A percentile compares a stretch with the other conserved stretches of the same genome.
These are phyloP conservation scores for Proctacanthus coquilletti DNA, from an alignment of 1,140 invertebrate species.

Conservation along the genomic window DNA sequence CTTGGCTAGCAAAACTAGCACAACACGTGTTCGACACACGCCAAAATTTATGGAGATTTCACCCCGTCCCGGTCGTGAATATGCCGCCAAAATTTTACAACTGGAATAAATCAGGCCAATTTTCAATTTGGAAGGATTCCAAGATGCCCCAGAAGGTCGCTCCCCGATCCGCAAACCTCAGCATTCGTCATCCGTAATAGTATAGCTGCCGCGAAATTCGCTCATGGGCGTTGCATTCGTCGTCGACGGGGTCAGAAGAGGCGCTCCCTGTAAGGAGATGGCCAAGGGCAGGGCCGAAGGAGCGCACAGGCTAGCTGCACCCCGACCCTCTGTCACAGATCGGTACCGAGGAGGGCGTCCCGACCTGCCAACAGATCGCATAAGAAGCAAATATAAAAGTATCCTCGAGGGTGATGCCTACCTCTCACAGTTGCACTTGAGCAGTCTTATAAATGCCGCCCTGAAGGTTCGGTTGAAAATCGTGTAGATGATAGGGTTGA, in stretches of 20 bases:
- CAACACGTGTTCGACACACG: too few relatives aligned
- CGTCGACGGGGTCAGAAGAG: slow-evolving; percentile 35
- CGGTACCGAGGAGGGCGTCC: slow-evolving; percentile 41
- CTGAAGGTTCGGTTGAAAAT: slow-evolving; percentile 78
- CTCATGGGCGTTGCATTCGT: slow-evolving; percentile 22
- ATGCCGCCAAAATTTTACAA: too few relatives aligned
- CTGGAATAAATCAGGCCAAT: too few relatives aligned
- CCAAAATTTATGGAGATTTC: too few relatives aligned
- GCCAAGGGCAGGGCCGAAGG: slow-evolving; percentile 43
- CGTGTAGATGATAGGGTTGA: slow-evolving; percentile 76
- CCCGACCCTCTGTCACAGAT: slow-evolving; percentile 42
- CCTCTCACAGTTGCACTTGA: slow-evolving; percentile 61
- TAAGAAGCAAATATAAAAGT: neutral
- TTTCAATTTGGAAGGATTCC: too few relatives aligned
- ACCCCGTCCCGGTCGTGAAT: too few relatives aligned
- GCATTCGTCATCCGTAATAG: slow-evolving; percentile 27
- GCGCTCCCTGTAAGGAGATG: slow-evolving; percentile 43
- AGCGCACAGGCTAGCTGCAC: slow-evolving; percentile 38
- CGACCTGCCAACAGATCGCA: slow-evolving; percentile 31
- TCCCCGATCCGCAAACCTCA: too few relatives aligned
- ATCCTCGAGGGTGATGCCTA: slow-evolving; percentile 23
- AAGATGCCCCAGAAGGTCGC: too few relatives aligned
- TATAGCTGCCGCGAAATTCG: slow-evolving; percentile 25
- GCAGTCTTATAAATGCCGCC: slow-evolving; percentile 61
- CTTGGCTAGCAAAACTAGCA: too few relatives aligned